Evolutionary conservation across 1,140 invertebrate species (phyloP), one percentile per base, ranked within the genome.

Genomic region (Drosophila baimaii): DNA sequence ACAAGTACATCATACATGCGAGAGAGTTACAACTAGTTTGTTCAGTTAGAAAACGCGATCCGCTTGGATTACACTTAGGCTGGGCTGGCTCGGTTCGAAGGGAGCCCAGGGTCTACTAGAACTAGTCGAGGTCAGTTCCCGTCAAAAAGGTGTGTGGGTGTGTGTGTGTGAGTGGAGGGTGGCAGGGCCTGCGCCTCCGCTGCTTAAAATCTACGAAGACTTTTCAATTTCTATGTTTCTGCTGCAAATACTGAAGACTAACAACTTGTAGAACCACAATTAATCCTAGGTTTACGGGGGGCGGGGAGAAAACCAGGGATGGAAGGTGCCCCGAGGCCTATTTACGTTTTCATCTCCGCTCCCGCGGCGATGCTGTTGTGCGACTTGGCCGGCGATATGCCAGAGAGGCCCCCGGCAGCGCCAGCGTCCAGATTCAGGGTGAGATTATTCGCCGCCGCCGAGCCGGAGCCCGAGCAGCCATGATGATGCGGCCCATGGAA

Each of bases 351-450:
- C 81, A 89, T 89, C 44, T 88, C 83, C 23, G 77, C 57, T 31
- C 56, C 56, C 4, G 44, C 62, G 10, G 62, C 27, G 37, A 91
- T 88, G 73, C 90, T 91, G 23, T 90, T 91, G 47, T 86, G 90
- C 21, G 90, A 91, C 37, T 76, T 84, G 44, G 90, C 90, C 0
- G 90, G 90, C 6, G 90, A 91, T n/a, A 91, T 84, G 52, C 73
- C 75, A 25, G 72, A 74, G 15, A 54, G 39, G n/a, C 44, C 57
- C 3, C 62, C 64, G 23, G 52, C 46, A 35, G 71, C 71, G 3
- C 47, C 81, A 5, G 58, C 81, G 29, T 83, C 79, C 76, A 86
- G 46, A 55, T 73, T 85, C 25, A 91, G 62, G 47, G 79, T 86
- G 70, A 90, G 81, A 80, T 91, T 91, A 75, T 91, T 82, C 44